Evolutionary conservation across 2,888 invertebrate genomes (phyloP).

Genomic region (Acheta domesticus): DNA sequence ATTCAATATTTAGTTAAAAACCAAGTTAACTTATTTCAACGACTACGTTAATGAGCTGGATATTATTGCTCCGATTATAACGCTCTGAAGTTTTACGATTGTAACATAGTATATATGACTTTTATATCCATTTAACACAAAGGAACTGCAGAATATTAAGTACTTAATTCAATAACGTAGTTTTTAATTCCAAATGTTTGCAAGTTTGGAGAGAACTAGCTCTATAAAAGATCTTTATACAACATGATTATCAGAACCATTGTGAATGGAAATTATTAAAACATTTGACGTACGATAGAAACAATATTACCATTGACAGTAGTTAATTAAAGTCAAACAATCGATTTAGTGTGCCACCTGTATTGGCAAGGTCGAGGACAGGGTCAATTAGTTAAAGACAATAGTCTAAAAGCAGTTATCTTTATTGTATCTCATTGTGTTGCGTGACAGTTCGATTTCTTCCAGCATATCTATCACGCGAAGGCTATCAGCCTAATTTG

Average conservation of each 20-base stretch:
- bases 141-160: too few relatives aligned
- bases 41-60: too few relatives aligned
- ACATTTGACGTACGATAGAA: not conserved
- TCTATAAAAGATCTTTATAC: too few relatives aligned
- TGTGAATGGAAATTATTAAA: not conserved
- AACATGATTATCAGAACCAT: not conserved
- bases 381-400: not conserved
- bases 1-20: too few relatives aligned
- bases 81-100: too few relatives aligned
- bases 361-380: not conserved
- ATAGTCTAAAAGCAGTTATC: not conserved
- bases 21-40: too few relatives aligned
- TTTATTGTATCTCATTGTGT: not conserved
- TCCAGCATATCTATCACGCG: not conserved
- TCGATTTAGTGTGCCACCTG: not conserved
- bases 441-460: constrained; percentile 8
- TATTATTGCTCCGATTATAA: too few relatives aligned
- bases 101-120: too few relatives aligned
- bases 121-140: too few relatives aligned
- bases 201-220: too few relatives aligned
- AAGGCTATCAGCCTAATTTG: not conserved
- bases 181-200: too few relatives aligned
- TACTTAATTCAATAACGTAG: too few relatives aligned
- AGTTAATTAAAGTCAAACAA: not conserved
- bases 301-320: not conserved